phyloP scores from a whole-genome alignment of 1,140 invertebrate genomes.

The Chrysopa pallens region DNA sequence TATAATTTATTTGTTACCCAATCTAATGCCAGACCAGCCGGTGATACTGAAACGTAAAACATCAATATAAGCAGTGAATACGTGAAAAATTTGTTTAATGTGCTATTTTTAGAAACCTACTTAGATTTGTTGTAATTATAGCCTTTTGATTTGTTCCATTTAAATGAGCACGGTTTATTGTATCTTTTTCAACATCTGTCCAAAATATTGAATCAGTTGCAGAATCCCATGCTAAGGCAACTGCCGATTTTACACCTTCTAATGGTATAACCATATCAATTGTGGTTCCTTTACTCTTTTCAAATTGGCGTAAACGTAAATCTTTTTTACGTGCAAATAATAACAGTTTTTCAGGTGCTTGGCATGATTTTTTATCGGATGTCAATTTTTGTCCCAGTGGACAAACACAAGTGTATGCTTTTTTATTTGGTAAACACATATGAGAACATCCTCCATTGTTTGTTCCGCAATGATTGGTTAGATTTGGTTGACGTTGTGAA shows the following conservation, averaged over 20 bases:
- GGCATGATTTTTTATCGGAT: slow-evolving; percentile 48
- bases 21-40: slow-evolving; percentile 63
- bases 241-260: slow-evolving; percentile 61
- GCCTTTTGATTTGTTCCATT: slow-evolving; percentile 60
- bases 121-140: slow-evolving; percentile 44
- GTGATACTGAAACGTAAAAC: slow-evolving; percentile 31
- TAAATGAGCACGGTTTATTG: slow-evolving; percentile 57
- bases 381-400: slow-evolving; percentile 65
- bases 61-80: no score
- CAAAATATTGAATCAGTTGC: slow-evolving; percentile 66
- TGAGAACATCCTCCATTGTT: slow-evolving; percentile 78
- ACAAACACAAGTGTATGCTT: slow-evolving; percentile 58
- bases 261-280: slow-evolving; percentile 55
- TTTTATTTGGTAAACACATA: slow-evolving; percentile 65
- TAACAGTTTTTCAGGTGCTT: slow-evolving; percentile 55
- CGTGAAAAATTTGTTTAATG: no score
- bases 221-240: slow-evolving; percentile 69
- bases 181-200: slow-evolving; percentile 69
- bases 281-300: slow-evolving; percentile 41
- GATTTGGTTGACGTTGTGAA: slow-evolving; percentile 58
- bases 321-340: slow-evolving; percentile 69
- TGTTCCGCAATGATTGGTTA: slow-evolving; percentile 46
- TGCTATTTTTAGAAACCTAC: slow-evolving; percentile 32
- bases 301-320: slow-evolving; percentile 49
- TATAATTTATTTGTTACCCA: slow-evolving; percentile 77